Evolutionary conservation across 1,140 invertebrate genomes (phyloP).

Genomic region (Lepidurus packardi): DNA sequence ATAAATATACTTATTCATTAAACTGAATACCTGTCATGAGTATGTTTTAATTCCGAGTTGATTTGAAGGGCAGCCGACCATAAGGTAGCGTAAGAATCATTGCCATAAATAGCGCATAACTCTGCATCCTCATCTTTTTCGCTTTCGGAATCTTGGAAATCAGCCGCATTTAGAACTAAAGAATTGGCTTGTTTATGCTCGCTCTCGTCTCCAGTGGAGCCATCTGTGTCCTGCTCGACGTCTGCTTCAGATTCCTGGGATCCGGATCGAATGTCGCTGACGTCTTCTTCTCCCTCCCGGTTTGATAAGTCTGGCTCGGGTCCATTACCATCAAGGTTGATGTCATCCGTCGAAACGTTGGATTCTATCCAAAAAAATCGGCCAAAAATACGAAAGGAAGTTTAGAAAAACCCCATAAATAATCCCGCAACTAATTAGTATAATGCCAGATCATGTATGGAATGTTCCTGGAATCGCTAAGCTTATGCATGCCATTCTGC

Average conservation of each 20-base stretch:
- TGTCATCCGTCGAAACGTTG: background rate
- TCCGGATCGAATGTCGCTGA: background rate
- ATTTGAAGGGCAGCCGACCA: background rate
- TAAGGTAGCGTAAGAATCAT: background rate
- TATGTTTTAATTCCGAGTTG: background rate
- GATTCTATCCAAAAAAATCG: background rate
- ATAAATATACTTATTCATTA: background rate
- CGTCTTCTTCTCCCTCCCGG: background rate
- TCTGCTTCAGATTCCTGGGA: background rate
- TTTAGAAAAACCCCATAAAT: background rate
- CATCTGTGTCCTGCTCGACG: background rate
- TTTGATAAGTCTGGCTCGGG: background rate
- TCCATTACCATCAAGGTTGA: background rate
- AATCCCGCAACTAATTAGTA: background rate
- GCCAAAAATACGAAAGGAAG: background rate
- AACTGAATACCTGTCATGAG: background rate
- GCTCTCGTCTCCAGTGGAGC: background rate
- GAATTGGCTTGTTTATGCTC: background rate
- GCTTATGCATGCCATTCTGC: background rate
- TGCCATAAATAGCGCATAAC: slow-evolving; percentile 5
- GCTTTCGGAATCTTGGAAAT: background rate
- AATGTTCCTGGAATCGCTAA: background rate
- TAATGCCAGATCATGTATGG: background rate
- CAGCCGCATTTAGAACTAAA: background rate
- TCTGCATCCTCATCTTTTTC: background rate